Base-by-base conservation (phyloP, 2,888 invertebrate genomes). In the Eupithecia inturbata region DNA sequence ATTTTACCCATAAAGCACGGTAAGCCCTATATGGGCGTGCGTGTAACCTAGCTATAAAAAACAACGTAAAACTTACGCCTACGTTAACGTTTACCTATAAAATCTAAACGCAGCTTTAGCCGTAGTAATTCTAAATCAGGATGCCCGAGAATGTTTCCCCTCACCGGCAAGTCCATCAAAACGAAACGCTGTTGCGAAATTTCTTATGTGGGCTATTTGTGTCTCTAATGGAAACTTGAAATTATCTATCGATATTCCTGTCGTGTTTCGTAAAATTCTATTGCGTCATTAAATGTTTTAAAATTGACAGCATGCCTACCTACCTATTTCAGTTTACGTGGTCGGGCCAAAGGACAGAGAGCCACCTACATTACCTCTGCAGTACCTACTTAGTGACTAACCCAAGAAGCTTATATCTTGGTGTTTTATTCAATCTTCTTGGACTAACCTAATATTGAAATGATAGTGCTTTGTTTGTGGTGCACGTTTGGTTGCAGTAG, bases 181-280 rank as follows among this genome's bases (percentile, higher is more conserved):
- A 80, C 75, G 78, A 74, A 81, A 75, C 75, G 75, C 31, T 75
- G 72, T 85, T 87, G 85, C 82, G 81, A 84, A 87, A 84, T 84
- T 82, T 83, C 82, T 83, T 84, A 85, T 84, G 36, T 41, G 66
- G 39, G 33, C 16, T 75, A 75, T 75, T 75, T 72, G 45, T 39
- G 63, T 72, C 63, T 41, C 62, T 22, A 39, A 66, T 66, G 63
- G 63, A 33, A 64, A 45, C 49, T 33, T 53, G 33, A 36, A 39
- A 62, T 62, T 31, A 62, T 16, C 36, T 16, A 66, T 66, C 39
- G 66, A 66, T 64, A 36, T 66, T 41, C 6, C 22, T n/a, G 39
- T 36, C 9, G 22, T 33, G 33, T 72, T 71, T 71, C 66, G 66
- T 45, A 63, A 66, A 41, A 63, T 36, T 64, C 45, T 22, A 33